Conservation (phyloP, 2,113 vertebrate genomes). For the Coracopsis vasa region DNA sequence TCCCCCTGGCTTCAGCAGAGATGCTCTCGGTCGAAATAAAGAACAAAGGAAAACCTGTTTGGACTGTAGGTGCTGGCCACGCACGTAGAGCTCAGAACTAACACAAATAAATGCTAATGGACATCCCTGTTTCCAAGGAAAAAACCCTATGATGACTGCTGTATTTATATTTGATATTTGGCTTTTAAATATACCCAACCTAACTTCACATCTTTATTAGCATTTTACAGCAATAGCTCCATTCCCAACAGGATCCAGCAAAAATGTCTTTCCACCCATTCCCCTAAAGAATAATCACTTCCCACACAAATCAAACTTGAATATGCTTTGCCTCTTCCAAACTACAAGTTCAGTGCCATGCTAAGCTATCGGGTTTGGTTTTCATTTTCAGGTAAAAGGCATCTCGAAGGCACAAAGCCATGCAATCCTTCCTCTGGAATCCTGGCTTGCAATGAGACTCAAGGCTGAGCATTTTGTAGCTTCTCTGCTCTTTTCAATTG, state of each 20-base stretch:
- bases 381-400: neutral
- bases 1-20: neutral
- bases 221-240: neutral
- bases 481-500: neutral
- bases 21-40: neutral
- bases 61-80: neutral
- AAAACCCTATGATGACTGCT: neutral
- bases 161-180: neutral
- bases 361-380: neutral
- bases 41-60: neutral
- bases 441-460: neutral
- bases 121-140: neutral
- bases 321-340: neutral
- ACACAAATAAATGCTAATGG: neutral
- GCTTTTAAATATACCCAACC: neutral
- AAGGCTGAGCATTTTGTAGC: neutral
- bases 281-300: neutral
- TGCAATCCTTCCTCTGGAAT: neutral
- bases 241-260: neutral
- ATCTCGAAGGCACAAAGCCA: neutral
- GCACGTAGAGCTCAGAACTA: fast-evolving
- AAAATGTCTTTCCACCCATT: neutral
- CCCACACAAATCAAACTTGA: neutral
- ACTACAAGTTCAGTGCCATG: neutral
- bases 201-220: neutral